Evolutionary conservation across 1,140 invertebrate genomes (phyloP), one percentile per base, ranked within the genome.

Genomic region (Bombyx mandarina): DNA sequence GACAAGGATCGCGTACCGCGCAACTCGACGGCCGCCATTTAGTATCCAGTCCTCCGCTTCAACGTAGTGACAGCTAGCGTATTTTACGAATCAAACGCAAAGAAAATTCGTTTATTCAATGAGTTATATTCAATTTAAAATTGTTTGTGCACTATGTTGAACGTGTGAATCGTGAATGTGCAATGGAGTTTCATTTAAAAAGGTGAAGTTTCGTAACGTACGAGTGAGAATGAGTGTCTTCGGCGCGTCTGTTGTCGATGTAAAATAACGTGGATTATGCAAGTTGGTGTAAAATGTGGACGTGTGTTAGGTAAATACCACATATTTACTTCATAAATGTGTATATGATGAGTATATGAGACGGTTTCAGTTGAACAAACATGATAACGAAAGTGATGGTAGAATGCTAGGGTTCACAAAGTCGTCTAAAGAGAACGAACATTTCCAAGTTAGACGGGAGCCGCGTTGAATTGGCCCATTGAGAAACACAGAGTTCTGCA

Each of bases 191-290:
- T 60, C 67, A 62, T 67, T 74, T 79, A 75, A 76, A 52, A 52
- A 62, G 57, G 58, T 77, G 63, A 72, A 64, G 57, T 58, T 67
- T 48, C 8, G 22, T 43, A 46, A 12, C 43, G 10, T 35, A 63
- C 49, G 47, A 57, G 60, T 65, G 63, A 73, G 66, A 64, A 80
- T 84, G 77, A 74, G 69, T 75, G 71, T 71, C 67, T 73, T 71
- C 65, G 56, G 70, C 67, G 74, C 73, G 71, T 83, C 75, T 76
- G 79, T 82, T 84, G 75, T 84, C 79, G 83, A 79, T 67, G 77
- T 71, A 74, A 80, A 82, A 84, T 82, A 82, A 77, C 76, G 71
- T 79, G 79, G 73, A 86, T 84, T 86, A 86, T 84, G 81, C 83
- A 84, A 86, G 81, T 80, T 82, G 77, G 73, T 77, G 68, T 77